These are phyloP conservation scores for Maniola hyperantus DNA, from an alignment of 2,888 invertebrate genomes.

Conservation along the genomic window DNA sequence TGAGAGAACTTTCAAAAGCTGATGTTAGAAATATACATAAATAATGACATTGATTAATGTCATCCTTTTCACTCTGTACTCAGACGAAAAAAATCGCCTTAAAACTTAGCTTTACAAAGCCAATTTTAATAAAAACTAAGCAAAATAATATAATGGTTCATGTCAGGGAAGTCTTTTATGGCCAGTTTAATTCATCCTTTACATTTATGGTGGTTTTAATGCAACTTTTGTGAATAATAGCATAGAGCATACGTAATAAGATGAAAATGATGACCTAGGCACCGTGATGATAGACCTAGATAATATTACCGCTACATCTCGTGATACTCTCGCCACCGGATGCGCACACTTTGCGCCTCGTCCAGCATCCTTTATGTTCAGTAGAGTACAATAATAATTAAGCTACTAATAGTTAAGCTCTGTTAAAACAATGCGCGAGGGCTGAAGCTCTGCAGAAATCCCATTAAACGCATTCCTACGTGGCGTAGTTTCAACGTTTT, in stretches of 20 bases:
- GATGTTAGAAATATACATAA: too few species aligned
- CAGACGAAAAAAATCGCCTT: too few species aligned
- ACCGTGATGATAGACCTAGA: constrained; percentile 2
- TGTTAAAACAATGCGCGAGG: background rate
- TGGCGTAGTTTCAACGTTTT: too few species aligned
- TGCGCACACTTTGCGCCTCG: constrained; percentile 25
- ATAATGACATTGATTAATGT: too few species aligned
- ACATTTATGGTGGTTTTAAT: background rate
- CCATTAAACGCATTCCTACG: too few species aligned
- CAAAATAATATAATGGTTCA: too few species aligned
- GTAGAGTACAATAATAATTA: constrained; percentile 30
- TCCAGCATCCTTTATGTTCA: constrained; percentile 35
- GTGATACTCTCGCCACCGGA: constrained; percentile 39
- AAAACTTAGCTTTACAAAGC: background rate
- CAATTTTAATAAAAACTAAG: background rate
- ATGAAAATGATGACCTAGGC: background rate
- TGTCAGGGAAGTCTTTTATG: too few species aligned
- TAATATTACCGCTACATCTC: constrained; percentile 42
- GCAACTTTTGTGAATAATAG: background rate
- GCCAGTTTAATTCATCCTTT: background rate
- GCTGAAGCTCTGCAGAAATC: too few species aligned
- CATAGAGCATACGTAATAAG: background rate
- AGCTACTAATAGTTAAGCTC: constrained; percentile 18
- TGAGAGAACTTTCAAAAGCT: too few species aligned
- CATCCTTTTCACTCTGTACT: too few species aligned